phyloP scores from a whole-genome alignment of 2,113 vertebrate genomes.

The Sakesphorus luctuosus region DNA sequence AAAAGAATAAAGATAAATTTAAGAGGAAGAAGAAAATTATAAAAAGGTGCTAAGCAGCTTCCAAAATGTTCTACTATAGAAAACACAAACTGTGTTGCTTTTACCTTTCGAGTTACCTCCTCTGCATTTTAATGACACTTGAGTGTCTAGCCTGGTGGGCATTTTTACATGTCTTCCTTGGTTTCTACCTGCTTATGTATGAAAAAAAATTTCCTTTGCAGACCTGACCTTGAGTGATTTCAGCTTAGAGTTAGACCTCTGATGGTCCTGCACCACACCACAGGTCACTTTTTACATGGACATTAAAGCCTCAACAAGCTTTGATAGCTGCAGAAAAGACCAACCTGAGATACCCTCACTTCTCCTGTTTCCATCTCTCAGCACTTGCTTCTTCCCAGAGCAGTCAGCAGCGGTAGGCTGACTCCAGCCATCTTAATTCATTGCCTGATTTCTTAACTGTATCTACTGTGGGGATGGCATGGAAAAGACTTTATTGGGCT shows the following conservation, averaged over 20 bases:
- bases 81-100: not conserved
- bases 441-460: not conserved
- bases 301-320: not conserved
- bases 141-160: not conserved
- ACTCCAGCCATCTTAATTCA: not conserved
- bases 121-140: not conserved
- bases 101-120: not conserved
- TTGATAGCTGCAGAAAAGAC: not conserved
- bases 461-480: not conserved
- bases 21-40: not conserved
- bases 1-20: not conserved
- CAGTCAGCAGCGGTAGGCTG: not conserved
- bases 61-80: not conserved
- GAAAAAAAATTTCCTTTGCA: not conserved
- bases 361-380: not conserved
- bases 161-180: not conserved
- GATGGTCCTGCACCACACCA: not conserved
- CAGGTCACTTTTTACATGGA: not conserved
- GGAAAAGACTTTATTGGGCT: slow-evolving; percentile 34
- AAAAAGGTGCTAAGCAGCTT: not conserved
- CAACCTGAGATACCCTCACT: not conserved
- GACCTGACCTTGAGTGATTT: not conserved
- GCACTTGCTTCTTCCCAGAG: not conserved
- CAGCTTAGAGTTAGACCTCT: not conserved
- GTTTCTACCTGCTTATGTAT: not conserved